Evolutionary conservation across 1,140 invertebrate species (phyloP), one percentile per base, ranked within the genome.

Genomic region (Drosophila hydei): DNA sequence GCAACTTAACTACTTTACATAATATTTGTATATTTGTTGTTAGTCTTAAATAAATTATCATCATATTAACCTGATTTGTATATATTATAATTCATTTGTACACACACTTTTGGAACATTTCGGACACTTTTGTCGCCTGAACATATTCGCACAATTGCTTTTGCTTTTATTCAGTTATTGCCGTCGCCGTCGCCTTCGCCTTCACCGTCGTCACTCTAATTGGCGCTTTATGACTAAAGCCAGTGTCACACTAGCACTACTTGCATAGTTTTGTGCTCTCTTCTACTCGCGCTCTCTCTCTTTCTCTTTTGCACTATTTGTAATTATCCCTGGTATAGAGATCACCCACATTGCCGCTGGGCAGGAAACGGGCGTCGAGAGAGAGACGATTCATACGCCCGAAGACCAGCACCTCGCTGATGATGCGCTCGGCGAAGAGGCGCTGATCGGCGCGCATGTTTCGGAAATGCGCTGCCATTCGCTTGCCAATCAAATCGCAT

Each of bases 401-500:
- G 23, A 68, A 87, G 27, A 87, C 72, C 1, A 87, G 50, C 43
- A 87, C 83, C 25, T 87, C 84, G 18, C 78, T 76, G 40, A 87
- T 87, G 43, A 87, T 88, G 52, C 81, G 59, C 25, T 85, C 81
- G 12, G 81, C 81, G 11, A 52, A 87, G 18, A 87, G 83, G 0
- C 84, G 63, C 47, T 87, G 83, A 56, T 87, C 78, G 19, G 67
- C n/a, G 11, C 65, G 67, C 78, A 87, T 87, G 19, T 88, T 78
- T 25, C 83, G 83, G 43, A 87, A 87, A 60, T 87, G 83, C 36
- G 71, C 64, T 1, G 83, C 83, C 78, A 87, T 83, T 3, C 83
- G 78, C 38, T 51, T 83, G 11, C 78, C 83, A 51, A 88, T 79
- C 12, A 83, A 43, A n/a, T 73, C 75, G 36, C 83, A 79, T 42